Conservation (phyloP, 2,888 invertebrate species). For the Therioaphis trifolii region DNA sequence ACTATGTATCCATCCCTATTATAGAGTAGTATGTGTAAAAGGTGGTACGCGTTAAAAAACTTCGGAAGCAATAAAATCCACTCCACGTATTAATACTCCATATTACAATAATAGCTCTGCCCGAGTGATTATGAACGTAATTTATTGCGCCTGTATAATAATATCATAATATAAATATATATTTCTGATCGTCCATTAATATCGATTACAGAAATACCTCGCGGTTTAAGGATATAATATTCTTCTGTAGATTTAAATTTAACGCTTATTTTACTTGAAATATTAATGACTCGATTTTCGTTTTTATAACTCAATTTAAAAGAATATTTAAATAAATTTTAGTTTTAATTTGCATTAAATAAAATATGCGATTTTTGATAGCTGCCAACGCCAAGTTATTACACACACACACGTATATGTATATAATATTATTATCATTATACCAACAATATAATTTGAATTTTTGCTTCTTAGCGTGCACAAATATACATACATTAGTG, state of each 20-base stretch:
- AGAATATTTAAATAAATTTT: slow-evolving; percentile 36
- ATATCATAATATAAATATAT: no score
- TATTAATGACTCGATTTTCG: slow-evolving; percentile 18
- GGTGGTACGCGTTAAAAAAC: not conserved
- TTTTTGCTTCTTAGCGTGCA: slow-evolving; percentile 1
- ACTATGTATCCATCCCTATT: no score
- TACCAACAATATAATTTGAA: not conserved
- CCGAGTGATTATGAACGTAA: not conserved
- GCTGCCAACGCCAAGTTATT: slow-evolving; percentile 10
- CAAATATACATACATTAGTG: not conserved
- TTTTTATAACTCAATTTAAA: slow-evolving; percentile 18
- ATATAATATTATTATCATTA: not conserved
- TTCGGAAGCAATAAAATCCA: not conserved
- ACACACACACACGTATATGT: not conserved
- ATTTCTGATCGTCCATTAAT: not conserved
- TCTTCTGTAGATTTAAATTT: slow-evolving; percentile 2
- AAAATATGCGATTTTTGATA: slow-evolving; percentile 2
- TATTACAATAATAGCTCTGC: slow-evolving; percentile 2
- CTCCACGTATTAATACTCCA: not conserved
- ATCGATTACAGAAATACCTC: slow-evolving; percentile 10
- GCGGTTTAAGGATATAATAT: slow-evolving; percentile 4
- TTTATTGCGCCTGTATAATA: not conserved
- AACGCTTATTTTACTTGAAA: slow-evolving; percentile 20
- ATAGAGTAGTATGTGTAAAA: not conserved
- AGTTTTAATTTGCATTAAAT: slow-evolving; percentile 18